These are phyloP conservation scores for Silvanus unidentatus DNA, from an alignment of 2,888 invertebrate species.

Conservation along the genomic window DNA sequence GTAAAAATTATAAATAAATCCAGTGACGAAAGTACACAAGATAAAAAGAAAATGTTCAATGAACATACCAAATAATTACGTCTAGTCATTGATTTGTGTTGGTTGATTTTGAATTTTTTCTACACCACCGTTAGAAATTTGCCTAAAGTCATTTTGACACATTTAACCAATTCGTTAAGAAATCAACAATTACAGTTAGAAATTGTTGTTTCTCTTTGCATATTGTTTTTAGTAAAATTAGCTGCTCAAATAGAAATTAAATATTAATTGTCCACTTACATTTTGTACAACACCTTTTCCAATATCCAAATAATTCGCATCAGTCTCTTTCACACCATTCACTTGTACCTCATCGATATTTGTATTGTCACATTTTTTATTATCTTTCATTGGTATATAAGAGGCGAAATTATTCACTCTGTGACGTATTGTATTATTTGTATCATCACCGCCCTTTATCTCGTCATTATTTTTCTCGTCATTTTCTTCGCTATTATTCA, in stretches of 20 bases:
- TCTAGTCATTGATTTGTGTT: background rate
- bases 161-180: too few relatives aligned
- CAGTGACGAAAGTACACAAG: too few relatives aligned
- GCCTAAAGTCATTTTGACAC: too few relatives aligned
- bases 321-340: background rate
- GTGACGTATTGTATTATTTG: too few relatives aligned
- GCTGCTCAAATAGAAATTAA: background rate
- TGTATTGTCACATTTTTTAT: slow-evolving; percentile 45
- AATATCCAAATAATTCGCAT: slow-evolving; percentile 22
- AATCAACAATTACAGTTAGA: too few relatives aligned
- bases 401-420: slow-evolving; percentile 55
- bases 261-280: slow-evolving; percentile 14
- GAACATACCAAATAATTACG: background rate
- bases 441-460: background rate
- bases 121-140: too few relatives aligned
- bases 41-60: too few relatives aligned
- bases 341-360: background rate
- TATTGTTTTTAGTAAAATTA: background rate
- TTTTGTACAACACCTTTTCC: slow-evolving; percentile 17
- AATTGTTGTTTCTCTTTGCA: too few relatives aligned
- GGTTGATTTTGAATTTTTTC: too few relatives aligned
- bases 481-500: slow-evolving; percentile 22
- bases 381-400: slow-evolving; percentile 50
- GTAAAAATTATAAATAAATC: too few relatives aligned
- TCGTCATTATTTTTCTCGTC: slow-evolving; percentile 7